Evolutionary conservation across 2,888 invertebrate genomes (phyloP), one percentile per base, ranked within the genome.

Genomic region (Neuroscelio doddi): DNA sequence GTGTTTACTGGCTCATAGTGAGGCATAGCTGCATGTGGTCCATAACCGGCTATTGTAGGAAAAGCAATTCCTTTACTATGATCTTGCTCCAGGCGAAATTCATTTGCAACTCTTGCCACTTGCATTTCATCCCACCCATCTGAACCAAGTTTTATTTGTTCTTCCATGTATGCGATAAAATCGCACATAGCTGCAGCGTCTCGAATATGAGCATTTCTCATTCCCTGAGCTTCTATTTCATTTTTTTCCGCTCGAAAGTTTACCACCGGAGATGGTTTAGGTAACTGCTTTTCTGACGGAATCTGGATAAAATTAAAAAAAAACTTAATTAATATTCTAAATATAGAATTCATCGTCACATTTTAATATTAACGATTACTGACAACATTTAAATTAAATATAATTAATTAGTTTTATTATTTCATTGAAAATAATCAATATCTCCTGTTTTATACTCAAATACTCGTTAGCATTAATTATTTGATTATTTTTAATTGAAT

Each of bases 121-220:
- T 90, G 89, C 70, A 92, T 80, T 85, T 96, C 95, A 46, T 92
- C 91, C 85, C 92, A 89, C 50, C 83, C 84, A 39, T 86, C 83
- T 64, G 78, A 69, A 34, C 71, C 74, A 17, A 80, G 62, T 1
- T 69, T 68, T 2, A 81, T 79, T 55, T 83, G 88, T 53, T 88
- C 86, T 82, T 94, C 92, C 52, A 94, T 85, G 81, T 90, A 90
- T 15, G 90, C 88, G 70, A 97, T 89, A 71, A 94, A 93, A 74
- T 95, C 93, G 81, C 96, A 94, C 86, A 97, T 90, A 0, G 95
- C 96, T 0, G 92, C 93, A 0, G 93, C 96, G 85, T 98, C 98
- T 47, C 93, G 88, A 49, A 97, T 86, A 80, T 97, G 96, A 0
- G 96, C 93, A 45, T 86, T 88, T 70, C 89, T 88, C 95, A 97